These are phyloP conservation scores for Acanthiza pusilla DNA, from an alignment of 2,797 vertebrate species.

Conservation along the genomic window DNA sequence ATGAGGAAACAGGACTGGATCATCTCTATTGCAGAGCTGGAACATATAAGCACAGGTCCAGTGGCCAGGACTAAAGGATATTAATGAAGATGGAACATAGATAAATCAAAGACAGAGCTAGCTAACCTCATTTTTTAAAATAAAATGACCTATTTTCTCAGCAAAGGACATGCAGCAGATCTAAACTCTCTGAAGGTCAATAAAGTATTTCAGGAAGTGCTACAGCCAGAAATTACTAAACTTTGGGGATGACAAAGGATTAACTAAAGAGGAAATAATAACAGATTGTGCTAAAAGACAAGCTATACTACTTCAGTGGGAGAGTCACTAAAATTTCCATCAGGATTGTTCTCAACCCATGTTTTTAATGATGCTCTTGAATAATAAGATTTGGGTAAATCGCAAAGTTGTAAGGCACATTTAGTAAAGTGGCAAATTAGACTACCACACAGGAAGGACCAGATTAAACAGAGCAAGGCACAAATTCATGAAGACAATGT, in stretches of 20 bases:
- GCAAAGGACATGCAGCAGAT: not conserved
- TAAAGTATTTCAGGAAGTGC: not conserved
- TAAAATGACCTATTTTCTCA: slow-evolving; percentile 9
- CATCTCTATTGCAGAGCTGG: not conserved
- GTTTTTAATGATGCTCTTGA: not conserved
- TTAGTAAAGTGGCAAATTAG: not conserved
- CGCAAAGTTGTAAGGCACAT: not conserved
- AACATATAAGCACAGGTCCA: not conserved
- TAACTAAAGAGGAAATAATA: not conserved
- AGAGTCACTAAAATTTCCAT: not conserved
- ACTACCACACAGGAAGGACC: not conserved
- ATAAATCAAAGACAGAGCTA: not conserved
- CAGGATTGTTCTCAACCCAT: not conserved
- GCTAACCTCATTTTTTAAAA: slow-evolving; percentile 15
- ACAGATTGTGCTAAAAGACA: not conserved
- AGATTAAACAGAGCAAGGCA: not conserved
- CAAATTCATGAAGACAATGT: not conserved
- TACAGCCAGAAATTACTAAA: not conserved
- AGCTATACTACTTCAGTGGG: not conserved
- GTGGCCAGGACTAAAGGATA: not conserved
- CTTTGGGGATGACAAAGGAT: not conserved
- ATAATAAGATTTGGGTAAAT: not conserved
- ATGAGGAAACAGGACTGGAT: not conserved
- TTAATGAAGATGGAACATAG: not conserved
- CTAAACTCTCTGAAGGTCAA: slow-evolving; percentile 14